phyloP scores from a whole-genome alignment of 2,113 vertebrate genomes.

The Junco hyemalis region DNA sequence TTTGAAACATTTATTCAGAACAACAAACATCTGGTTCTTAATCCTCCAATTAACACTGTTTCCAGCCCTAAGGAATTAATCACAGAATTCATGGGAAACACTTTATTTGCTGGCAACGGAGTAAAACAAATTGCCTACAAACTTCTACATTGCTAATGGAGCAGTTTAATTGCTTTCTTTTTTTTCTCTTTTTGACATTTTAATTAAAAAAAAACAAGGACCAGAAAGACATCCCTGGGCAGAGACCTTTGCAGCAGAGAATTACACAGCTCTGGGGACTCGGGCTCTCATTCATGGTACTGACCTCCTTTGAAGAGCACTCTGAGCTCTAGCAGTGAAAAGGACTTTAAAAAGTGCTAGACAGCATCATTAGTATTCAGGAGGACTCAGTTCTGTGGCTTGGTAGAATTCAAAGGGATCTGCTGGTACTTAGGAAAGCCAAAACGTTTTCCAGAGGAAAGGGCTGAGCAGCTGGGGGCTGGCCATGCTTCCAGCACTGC shows the following conservation, averaged over 20 bases:
- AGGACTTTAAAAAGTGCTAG: background rate
- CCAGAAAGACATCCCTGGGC: background rate
- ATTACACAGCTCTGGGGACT: background rate
- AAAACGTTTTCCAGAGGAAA: background rate
- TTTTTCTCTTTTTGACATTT: background rate
- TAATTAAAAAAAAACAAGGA: constrained; percentile 14
- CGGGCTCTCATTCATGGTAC: background rate
- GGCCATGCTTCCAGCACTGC: background rate
- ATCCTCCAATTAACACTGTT: constrained; percentile 46
- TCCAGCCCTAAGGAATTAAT: constrained; percentile 38
- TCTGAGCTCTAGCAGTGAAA: background rate
- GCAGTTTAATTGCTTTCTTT: background rate
- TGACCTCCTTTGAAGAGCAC: constrained; percentile 21
- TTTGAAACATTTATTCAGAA: constrained; percentile 12
- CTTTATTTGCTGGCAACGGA: constrained; percentile 12
- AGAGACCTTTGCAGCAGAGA: background rate
- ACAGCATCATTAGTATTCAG: constrained; percentile 22
- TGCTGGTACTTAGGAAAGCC: background rate
- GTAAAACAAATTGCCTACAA: constrained; percentile 37
- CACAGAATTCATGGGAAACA: background rate
- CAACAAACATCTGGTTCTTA: constrained; percentile 58
- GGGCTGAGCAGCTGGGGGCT: background rate
- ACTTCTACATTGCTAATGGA: background rate
- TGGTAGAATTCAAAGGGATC: constrained; percentile 9
- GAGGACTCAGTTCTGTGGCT: background rate